Base-by-base conservation (phyloP, 2,797 vertebrate genomes). In the Scarus forsteni region DNA sequence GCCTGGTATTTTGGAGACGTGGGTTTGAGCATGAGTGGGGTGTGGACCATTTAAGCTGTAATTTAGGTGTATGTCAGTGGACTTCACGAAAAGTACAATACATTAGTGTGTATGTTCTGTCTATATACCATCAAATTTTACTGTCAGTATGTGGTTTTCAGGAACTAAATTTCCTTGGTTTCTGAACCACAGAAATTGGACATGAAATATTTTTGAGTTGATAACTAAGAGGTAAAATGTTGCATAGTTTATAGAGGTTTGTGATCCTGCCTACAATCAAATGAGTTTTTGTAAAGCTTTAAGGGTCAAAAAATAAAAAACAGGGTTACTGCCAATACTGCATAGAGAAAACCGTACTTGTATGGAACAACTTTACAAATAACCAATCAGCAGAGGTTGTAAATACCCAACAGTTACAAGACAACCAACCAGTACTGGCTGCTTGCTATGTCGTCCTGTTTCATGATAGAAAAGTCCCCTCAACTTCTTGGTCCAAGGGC, bases 231-330 rank as follows among this genome's bases (percentile, higher is more conserved):
- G n/a, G 48, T 48, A 60, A 5, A 10, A 52, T 18, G 14, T 3
- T 48, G 50, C 15, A 44, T 44, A 42, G 8, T 52, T 27, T 27
- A 27, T 27, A 27, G 27, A 27, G 27, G 27, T 49, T 12, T 43
- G 50, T 10, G 52, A 77, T 54, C n/a, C n/a, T 6, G 55, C 19
- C 44, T 42, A 34, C 44, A 68, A 43, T 34, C 1, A 7, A 11
- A 18, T 6, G 2, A 27, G 34, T 70, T 49, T 58, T 46, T 43
- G 40, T 19, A 12, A 49, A 56, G 59, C 52, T 11, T 56, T 71
- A 52, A 59, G 73, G 52, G 52, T 62, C 36, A 56, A 40, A 62
- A 57, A 50, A n/a, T n/a, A 64, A 70, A 35, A 14, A n/a, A 34
- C 40, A 52, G 38, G 77, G 53, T 68, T 44, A 38, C 1, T n/a